Evolutionary conservation across 2,797 vertebrate species (phyloP), one percentile per base, ranked within the genome.

Genomic region (Potorous gilbertii): DNA sequence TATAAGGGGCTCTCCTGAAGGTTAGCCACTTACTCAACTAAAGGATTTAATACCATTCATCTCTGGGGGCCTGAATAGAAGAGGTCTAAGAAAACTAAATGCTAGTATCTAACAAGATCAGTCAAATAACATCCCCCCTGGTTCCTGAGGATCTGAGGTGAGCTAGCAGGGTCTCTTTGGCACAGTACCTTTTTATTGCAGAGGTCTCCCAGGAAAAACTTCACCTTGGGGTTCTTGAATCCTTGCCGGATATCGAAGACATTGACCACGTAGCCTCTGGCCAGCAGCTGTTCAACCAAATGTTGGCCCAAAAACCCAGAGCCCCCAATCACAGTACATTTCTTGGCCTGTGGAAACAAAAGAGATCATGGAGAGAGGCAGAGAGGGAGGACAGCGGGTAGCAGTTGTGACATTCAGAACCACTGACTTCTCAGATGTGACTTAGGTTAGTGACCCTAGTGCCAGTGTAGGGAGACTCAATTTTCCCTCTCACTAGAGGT

Each of bases 231-330:
- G 1, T 98, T 98, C 89, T 99, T 98, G 92, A 99, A 99, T 27
- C 98, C 98, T 98, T 99, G 99, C 1, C 97, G 99, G 94, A 99
- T 99, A 97, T 99, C 99, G 29, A 99, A 99, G 54, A 99, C 99
- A 0, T 99, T 99, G 24, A 99, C 99, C 0, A 93, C 11, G 56
- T 99, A 99, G 55, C 99, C 99, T 95, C 97, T 98, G 2, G 99
- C 99, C 98, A 99, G 90, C 92, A 99, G 98, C 97, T 98, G 99
- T 98, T 99, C 99, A 98, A 99, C 99, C 98, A 99, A 93, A 98
- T 99, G 99, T 98, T 99, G 99, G 6, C 99, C 99, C 90, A 99
- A 98, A 98, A 99, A 99, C 0, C 99, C 99, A 0, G 99, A 99
- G 21, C 99, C 99, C 0, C 99, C 99, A 0, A 99, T 99, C 55